phyloP scores from a whole-genome alignment of 2,113 vertebrate species.

The Pelecanoides urinatrix region DNA sequence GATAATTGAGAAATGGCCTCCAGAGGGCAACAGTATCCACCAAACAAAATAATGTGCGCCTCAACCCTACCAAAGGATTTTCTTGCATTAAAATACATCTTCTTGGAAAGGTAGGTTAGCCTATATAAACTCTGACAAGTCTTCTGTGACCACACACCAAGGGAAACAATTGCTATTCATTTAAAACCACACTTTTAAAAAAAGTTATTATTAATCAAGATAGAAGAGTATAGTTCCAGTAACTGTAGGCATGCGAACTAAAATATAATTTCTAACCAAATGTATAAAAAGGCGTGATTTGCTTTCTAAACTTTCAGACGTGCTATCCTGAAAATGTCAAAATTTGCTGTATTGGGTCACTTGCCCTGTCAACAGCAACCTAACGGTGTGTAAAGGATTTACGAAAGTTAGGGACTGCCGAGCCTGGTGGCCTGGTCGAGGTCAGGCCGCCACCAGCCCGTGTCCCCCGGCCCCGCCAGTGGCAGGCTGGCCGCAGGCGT shows the following conservation, averaged over 20 bases:
- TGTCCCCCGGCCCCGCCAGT: neutral
- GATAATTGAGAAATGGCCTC: slow-evolving; percentile 55
- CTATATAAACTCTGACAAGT: neutral
- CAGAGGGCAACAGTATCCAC: slow-evolving; percentile 59
- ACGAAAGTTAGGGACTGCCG: fast-evolving
- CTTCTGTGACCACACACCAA: neutral
- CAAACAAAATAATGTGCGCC: neutral
- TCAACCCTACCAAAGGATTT: neutral
- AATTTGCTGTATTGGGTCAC: fast-evolving
- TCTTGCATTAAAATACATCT: neutral
- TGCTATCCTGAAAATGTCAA: neutral
- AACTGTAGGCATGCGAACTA: neutral
- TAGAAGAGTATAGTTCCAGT: neutral
- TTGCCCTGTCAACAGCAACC: neutral
- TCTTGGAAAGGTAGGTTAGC: neutral
- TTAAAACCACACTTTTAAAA: neutral
- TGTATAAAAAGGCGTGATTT: fast-evolving
- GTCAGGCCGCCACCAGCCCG: neutral
- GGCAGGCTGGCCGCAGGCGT: neutral
- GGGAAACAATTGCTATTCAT: neutral
- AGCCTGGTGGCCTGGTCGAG: no score
- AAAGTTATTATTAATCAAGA: neutral
- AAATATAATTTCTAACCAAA: neutral
- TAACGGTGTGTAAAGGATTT: neutral
- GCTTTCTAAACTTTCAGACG: neutral